phyloP scores from a whole-genome alignment of 1,140 invertebrate genomes.

The Anastatus disparis region DNA sequence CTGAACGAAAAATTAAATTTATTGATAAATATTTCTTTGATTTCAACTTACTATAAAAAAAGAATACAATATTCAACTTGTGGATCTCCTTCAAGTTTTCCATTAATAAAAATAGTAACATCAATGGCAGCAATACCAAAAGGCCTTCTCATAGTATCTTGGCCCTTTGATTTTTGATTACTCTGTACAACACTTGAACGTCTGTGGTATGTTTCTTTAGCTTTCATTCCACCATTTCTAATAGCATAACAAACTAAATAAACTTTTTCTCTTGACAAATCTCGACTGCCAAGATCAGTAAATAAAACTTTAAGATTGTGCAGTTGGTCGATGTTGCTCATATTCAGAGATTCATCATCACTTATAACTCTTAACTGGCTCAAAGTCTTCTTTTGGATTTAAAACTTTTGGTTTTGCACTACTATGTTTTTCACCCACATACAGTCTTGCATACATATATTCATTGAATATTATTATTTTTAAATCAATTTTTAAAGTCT shows the following conservation, averaged over 20 bases:
- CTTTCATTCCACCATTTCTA: conserved; percentile 87
- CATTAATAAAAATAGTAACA: conserved; percentile 80
- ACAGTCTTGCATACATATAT: too few relatives aligned
- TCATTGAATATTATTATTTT: too few relatives aligned
- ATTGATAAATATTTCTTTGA: too few relatives aligned
- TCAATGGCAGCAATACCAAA: conserved; percentile 91
- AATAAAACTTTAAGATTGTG: conserved; percentile 81
- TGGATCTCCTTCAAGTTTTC: conserved; percentile 77
- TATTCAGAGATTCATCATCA: too few relatives aligned
- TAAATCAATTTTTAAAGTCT: too few relatives aligned
- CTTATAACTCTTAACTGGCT: too few relatives aligned
- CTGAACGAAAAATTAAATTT: conserved; percentile 37
- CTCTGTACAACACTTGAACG: conserved; percentile 53
- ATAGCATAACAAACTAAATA: conserved; percentile 91
- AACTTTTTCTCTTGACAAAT: conserved; percentile 84
- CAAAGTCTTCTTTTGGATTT: too few relatives aligned
- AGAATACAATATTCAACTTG: conserved; percentile 86
- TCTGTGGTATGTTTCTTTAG: conserved; percentile 73
- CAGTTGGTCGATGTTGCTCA: conserved; percentile 79
- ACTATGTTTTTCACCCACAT: too few relatives aligned
- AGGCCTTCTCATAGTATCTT: conserved; percentile 78
- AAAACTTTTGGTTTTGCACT: too few relatives aligned
- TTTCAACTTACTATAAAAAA: conserved; percentile 79
- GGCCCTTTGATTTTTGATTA: conserved; percentile 52
- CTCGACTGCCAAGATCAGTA: conserved; percentile 85